These are phyloP conservation scores for Paracanthobrama guichenoti DNA, from an alignment of 2,113 vertebrate species.

Conservation along the genomic window DNA sequence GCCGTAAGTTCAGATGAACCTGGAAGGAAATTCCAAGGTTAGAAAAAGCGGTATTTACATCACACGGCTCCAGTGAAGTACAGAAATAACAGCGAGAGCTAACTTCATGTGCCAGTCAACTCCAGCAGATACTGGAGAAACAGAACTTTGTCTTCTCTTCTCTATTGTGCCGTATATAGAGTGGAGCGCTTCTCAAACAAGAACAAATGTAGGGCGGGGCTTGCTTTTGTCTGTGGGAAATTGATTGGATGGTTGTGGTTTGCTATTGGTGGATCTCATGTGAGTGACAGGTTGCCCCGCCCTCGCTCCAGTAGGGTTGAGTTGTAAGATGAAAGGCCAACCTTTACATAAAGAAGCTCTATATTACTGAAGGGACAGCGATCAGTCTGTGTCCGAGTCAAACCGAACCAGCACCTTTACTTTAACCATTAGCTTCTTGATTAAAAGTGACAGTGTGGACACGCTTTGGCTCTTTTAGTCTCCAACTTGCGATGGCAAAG, in stretches of 20 bases:
- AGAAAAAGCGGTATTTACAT: slow-evolving; percentile 28
- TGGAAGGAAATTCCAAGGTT: slow-evolving; percentile 50
- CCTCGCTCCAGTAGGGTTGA: too few relatives aligned
- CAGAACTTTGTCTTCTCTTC: neutral
- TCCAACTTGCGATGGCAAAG: slow-evolving; percentile 45
- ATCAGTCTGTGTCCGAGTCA: slow-evolving; percentile 67
- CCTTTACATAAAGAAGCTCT: neutral
- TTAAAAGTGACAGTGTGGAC: slow-evolving; percentile 66
- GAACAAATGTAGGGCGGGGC: too few relatives aligned
- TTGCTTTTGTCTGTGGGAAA: too few relatives aligned
- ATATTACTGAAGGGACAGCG: slow-evolving; percentile 63
- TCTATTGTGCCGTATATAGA: too few relatives aligned
- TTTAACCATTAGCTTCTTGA: slow-evolving; percentile 61
- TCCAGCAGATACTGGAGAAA: slow-evolving; percentile 16
- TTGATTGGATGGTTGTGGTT: too few relatives aligned
- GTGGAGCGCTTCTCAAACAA: too few relatives aligned
- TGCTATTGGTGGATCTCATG: too few relatives aligned
- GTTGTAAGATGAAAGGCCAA: too few relatives aligned
- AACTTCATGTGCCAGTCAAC: slow-evolving; percentile 8
- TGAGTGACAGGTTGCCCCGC: too few relatives aligned
- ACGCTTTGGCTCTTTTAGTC: slow-evolving; percentile 57
- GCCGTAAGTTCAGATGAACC: slow-evolving; percentile 51
- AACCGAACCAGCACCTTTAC: slow-evolving; percentile 53
- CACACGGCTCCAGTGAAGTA: slow-evolving; percentile 7
- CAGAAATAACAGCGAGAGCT: slow-evolving; percentile 4